Conservation (phyloP, 2,113 vertebrate genomes). For the Paralichthys olivaceus region DNA sequence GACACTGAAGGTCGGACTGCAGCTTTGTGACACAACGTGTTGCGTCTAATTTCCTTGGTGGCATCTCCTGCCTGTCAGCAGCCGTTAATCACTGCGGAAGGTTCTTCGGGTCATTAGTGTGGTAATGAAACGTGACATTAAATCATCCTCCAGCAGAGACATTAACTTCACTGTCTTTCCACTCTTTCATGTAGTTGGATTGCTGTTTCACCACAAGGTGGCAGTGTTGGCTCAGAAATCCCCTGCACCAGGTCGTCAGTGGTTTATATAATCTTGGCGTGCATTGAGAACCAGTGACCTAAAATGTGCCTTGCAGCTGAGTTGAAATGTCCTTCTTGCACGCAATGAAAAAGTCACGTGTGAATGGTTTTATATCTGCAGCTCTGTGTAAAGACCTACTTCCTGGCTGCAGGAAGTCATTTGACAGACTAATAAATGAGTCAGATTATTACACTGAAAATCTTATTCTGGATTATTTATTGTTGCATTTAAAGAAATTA, state of each 20-base stretch:
- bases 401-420: no score
- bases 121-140: not conserved
- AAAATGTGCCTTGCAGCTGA: slow-evolving; percentile 29
- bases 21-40: not conserved
- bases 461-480: no score
- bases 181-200: not conserved
- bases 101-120: not conserved
- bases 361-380: not conserved
- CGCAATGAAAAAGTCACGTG: slow-evolving; percentile 12
- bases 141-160: not conserved
- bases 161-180: not conserved
- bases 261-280: slow-evolving; percentile 44
- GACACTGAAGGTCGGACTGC: not conserved
- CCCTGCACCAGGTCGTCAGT: not conserved
- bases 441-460: no score
- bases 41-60: not conserved
- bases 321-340: slow-evolving; percentile 25
- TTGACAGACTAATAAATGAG: no score
- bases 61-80: not conserved
- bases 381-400: not conserved
- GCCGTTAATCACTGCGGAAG: slow-evolving; percentile 6
- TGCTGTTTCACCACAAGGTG: slow-evolving; percentile 44
- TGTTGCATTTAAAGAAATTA: no score
- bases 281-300: slow-evolving; percentile 59
- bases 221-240: slow-evolving; percentile 16